phyloP scores from a whole-genome alignment of 2,113 vertebrate genomes.

The Saguinus imperator region DNA sequence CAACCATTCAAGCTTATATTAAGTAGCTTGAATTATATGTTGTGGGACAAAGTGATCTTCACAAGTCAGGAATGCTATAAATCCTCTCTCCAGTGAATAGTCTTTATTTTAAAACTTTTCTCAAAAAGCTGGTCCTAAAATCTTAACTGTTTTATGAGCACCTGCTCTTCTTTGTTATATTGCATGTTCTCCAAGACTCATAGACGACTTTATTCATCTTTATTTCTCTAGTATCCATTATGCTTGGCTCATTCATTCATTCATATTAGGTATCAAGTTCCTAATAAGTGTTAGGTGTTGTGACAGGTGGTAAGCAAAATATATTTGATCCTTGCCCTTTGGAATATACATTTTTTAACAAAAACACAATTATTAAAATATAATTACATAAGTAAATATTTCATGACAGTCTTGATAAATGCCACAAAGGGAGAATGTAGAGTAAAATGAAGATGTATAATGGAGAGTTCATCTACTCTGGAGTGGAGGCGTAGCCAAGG shows the following conservation, averaged over 20 bases:
- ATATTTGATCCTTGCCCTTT: neutral
- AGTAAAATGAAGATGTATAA: neutral
- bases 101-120: constrained; percentile 43
- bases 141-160: neutral
- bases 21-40: neutral
- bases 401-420: neutral
- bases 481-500: neutral
- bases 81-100: neutral
- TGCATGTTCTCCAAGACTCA: neutral
- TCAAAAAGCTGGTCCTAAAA: neutral
- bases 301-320: neutral
- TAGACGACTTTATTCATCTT: neutral
- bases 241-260: neutral
- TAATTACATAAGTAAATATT: neutral
- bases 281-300: neutral
- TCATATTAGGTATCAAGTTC: neutral
- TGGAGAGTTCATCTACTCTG: neutral
- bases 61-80: neutral
- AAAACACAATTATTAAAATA: neutral
- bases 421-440: neutral
- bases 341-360: neutral
- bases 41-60: constrained; percentile 43
- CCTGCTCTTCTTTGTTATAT: neutral
- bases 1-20: constrained; percentile 11
- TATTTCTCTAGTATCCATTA: no score